phyloP scores from a whole-genome alignment of 2,888 invertebrate species.

The Merodon equestris region DNA sequence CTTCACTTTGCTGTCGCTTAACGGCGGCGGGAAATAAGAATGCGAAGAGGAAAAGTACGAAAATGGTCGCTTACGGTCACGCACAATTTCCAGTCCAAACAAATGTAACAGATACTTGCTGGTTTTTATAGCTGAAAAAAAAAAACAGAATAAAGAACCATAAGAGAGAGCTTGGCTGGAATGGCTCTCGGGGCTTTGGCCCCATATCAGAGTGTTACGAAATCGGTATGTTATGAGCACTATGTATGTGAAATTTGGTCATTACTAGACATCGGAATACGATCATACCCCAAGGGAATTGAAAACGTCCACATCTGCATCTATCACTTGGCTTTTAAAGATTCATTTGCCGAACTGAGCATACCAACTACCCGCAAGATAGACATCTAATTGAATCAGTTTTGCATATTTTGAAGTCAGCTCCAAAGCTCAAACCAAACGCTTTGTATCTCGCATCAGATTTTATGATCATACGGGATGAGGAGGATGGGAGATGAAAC shows the following conservation, averaged over 20 bases:
- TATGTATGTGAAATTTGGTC: conserved; percentile 41
- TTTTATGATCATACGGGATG: too few relatives aligned
- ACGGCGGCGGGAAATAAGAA: conserved; percentile 16
- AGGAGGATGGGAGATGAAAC: background rate
- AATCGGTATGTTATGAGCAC: conserved; percentile 19
- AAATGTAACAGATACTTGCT: conserved; percentile 26
- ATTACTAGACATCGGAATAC: conserved; percentile 30
- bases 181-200: conserved; percentile 23
- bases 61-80: conserved; percentile 24
- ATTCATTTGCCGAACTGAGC: too few relatives aligned
- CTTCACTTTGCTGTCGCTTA: background rate
- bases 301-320: too few relatives aligned
- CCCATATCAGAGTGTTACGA: conserved; percentile 13
- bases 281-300: too few relatives aligned
- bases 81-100: conserved; percentile 15
- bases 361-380: too few relatives aligned
- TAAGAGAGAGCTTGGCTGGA: conserved; percentile 16
- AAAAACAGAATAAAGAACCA: background rate
- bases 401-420: too few relatives aligned
- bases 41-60: conserved; percentile 1
- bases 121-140: too few relatives aligned
- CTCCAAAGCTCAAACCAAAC: too few relatives aligned
- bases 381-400: too few relatives aligned
- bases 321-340: too few relatives aligned
- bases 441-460: too few relatives aligned